Evolutionary conservation across 1,140 invertebrate genomes (phyloP), one percentile per base, ranked within the genome.

Genomic region (Sarcophaga bullata): DNA sequence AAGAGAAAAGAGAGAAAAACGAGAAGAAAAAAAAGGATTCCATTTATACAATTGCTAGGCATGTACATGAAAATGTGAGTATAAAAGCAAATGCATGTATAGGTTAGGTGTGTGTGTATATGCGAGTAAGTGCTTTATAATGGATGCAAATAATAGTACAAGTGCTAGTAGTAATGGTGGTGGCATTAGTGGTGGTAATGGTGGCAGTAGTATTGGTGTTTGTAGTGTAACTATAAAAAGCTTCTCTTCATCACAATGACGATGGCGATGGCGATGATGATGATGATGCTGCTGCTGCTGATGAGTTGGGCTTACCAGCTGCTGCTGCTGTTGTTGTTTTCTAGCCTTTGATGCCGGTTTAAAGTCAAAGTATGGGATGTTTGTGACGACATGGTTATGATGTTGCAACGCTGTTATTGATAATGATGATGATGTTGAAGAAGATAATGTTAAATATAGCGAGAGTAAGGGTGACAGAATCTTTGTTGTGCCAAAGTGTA

Each of bases 401-500:
- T 37, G 25, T 37, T 37, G 4, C 25, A 37, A 37, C 25, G 1
- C 25, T 37, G 25, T 37, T 37, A 2, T 37, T 37, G 25, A 37
- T 37, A 4, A 37, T 37, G 25, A 4, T 37, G 25, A 37, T 37
- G 25, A 37, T 37, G 25, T 2, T 37, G 25, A 37, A 37, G 25
- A 37, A 37, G 25, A 37, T 37, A 37, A 37, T 37, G 25, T 37
- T 37, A 37, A 37, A 37, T 37, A 37, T 37, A 37, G 25, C 1
- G 1, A 37, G 25, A 37, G 25, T 68, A 19, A 68, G 8, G 62
- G 62, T 68, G 17, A 19, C 10, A 19, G n/a, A 19, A 17, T 68
- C 62, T 68, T 68, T 68, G 62, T 68, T 68, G 9, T 68, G 9
- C 62, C 62, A 68, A 68, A 68, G 62, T 19, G 62, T 68, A 68